phyloP scores from a whole-genome alignment of 2,888 invertebrate species.

The Cordilura impudica region DNA sequence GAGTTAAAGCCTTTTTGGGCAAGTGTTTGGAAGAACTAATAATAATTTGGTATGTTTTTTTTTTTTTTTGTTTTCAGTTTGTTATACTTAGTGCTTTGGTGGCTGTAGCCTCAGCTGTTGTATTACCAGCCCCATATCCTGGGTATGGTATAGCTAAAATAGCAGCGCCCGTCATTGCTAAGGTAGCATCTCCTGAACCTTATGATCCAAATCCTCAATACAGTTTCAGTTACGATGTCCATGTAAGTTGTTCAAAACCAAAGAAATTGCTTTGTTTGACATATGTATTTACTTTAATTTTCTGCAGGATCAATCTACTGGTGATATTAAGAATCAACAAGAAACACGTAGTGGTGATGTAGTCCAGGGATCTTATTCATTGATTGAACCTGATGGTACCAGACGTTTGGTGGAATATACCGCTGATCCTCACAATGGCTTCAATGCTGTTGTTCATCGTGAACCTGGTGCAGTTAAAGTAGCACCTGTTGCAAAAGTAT shows the following conservation, averaged over 20 bases:
- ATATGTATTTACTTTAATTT: not conserved
- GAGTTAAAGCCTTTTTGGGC: slow-evolving; percentile 14
- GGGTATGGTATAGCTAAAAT: slow-evolving; percentile 71
- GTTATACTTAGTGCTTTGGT: slow-evolving; percentile 73
- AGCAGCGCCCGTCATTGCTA: slow-evolving; percentile 71
- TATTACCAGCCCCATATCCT: slow-evolving; percentile 66
- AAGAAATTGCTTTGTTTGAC: not conserved
- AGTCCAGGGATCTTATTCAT: slow-evolving; percentile 80
- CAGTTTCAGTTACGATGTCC: slow-evolving; percentile 80
- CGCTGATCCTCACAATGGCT: slow-evolving; percentile 81
- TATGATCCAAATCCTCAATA: slow-evolving; percentile 80
- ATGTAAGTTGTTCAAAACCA: slow-evolving; percentile 74
- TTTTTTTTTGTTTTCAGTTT: slow-evolving; percentile 64
- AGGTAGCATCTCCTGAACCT: slow-evolving; percentile 66
- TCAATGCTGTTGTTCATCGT: slow-evolving; percentile 81
- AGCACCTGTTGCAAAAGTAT: slow-evolving; percentile 74
- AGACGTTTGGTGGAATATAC: slow-evolving; percentile 80
- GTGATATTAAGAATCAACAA: slow-evolving; percentile 80
- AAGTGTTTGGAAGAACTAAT: slow-evolving; percentile 15
- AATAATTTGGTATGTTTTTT: not conserved
- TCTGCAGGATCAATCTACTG: slow-evolving; percentile 78
- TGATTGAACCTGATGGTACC: slow-evolving; percentile 80
- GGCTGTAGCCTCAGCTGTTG: slow-evolving; percentile 66
- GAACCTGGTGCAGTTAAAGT: slow-evolving; percentile 75
- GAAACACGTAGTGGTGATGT: slow-evolving; percentile 80